A percentile compares a stretch with the other conserved stretches of the same genome.
phyloP scores from a whole-genome alignment of 2,888 invertebrate species.

The Ophion ellenae region DNA sequence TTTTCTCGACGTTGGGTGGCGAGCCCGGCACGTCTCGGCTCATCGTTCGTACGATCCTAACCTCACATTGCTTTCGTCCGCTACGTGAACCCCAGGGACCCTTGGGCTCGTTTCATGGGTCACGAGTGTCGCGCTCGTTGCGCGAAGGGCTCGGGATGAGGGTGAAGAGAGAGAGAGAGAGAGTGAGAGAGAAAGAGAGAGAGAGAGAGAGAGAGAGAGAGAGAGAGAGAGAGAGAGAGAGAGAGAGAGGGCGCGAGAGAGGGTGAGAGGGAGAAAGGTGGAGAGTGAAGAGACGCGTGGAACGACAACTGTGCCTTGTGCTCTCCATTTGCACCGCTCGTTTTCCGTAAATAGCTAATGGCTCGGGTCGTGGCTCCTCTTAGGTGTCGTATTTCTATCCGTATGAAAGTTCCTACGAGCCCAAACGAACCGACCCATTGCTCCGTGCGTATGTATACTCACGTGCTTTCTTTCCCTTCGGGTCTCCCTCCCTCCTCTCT shows the following conservation, averaged over 20 bases:
- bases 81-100: constrained; percentile 43
- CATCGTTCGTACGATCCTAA: neutral
- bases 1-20: constrained; percentile 11
- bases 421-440: constrained; percentile 42
- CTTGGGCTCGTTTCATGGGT: constrained; percentile 55
- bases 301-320: constrained; percentile 73
- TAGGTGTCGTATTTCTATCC: constrained; percentile 80
- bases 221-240: constrained; percentile 26
- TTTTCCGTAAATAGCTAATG: constrained; percentile 83
- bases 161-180: constrained; percentile 26
- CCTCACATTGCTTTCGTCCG: constrained; percentile 42
- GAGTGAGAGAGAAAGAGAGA: constrained; percentile 34
- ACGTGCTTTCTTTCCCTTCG: constrained; percentile 15
- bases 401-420: constrained; percentile 57
- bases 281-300: constrained; percentile 70
- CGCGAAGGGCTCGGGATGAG: constrained; percentile 26
- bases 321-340: constrained; percentile 79
- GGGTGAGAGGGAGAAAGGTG: constrained; percentile 26
- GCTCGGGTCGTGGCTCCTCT: constrained; percentile 72
- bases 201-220: constrained; percentile 53
- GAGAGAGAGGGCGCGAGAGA: constrained; percentile 34
- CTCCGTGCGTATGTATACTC: constrained; percentile 22
- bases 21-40: constrained; percentile 23
- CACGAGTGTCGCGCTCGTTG: constrained; percentile 39
- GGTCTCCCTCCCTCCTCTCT: neutral